phyloP scores from a whole-genome alignment of 2,113 vertebrate genomes.

The Cavia aperea region DNA sequence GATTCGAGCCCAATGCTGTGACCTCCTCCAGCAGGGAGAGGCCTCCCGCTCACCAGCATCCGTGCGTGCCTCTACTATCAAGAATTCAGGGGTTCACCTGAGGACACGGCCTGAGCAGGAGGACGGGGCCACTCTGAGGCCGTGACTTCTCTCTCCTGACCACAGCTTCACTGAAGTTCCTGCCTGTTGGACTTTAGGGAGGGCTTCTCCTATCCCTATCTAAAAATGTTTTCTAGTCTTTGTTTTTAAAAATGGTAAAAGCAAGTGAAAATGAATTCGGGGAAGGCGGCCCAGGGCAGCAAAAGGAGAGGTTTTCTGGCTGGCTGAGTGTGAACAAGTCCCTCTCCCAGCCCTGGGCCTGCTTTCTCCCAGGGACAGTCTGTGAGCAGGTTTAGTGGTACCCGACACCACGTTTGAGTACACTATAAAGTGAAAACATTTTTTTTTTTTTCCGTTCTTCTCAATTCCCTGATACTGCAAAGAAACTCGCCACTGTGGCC shows the following conservation, averaged over 20 bases:
- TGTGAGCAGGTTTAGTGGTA: rapidly evolving
- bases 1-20: not conserved
- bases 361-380: not conserved
- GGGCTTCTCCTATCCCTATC: not conserved
- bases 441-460: not conserved
- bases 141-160: not conserved
- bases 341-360: not conserved
- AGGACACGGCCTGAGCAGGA: not conserved
- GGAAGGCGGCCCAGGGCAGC: not conserved
- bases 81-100: not conserved
- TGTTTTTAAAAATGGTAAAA: not conserved
- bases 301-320: not conserved
- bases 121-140: not conserved
- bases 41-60: too few relatives aligned
- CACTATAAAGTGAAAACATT: rapidly evolving
- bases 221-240: not conserved
- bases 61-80: not conserved
- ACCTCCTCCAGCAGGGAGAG: not conserved
- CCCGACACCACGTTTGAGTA: not conserved
- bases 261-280: not conserved
- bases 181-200: not conserved
- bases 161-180: not conserved
- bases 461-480: not conserved
- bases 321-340: rapidly evolving
- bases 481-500: not conserved